A percentile compares a stretch with the other conserved stretches of the same genome.
Evolutionary conservation across 2,888 invertebrate genomes (phyloP).

Genomic region (Rhimphoctona megacephalus): DNA sequence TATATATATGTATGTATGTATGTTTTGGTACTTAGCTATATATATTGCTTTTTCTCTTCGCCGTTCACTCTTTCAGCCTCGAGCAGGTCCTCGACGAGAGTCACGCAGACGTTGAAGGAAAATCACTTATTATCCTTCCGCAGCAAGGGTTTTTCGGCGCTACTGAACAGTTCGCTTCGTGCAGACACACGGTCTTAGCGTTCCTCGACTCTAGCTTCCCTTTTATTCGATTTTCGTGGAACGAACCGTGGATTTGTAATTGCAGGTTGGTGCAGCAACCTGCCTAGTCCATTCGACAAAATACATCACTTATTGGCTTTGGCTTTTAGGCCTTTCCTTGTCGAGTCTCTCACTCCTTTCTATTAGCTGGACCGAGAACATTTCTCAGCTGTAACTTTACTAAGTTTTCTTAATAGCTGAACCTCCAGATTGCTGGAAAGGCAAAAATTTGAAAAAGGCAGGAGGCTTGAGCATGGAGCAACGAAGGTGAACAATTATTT

Average conservation of each 20-base stretch:
- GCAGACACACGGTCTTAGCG: slow-evolving; percentile 19
- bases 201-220: slow-evolving; percentile 32
- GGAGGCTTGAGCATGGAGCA: neutral
- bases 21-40: slow-evolving; percentile 25
- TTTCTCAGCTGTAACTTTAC: neutral
- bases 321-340: slow-evolving; percentile 32
- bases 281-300: slow-evolving; percentile 54
- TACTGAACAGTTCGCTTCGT: slow-evolving; percentile 46
- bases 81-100: slow-evolving; percentile 62
- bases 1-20: slow-evolving; percentile 7
- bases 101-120: slow-evolving; percentile 63
- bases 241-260: slow-evolving; percentile 55
- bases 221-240: slow-evolving; percentile 50
- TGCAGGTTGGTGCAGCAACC: slow-evolving; percentile 60
- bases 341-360: slow-evolving; percentile 33
- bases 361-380: slow-evolving; percentile 11
- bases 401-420: neutral
- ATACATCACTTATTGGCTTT: slow-evolving; percentile 52
- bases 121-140: slow-evolving; percentile 76
- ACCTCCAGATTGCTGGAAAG: neutral
- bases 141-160: slow-evolving; percentile 71
- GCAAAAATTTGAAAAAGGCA: neutral
- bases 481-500: neutral
- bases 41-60: slow-evolving; percentile 25
- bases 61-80: slow-evolving; percentile 60